These are phyloP conservation scores for Pangasius sanitwongsei DNA, from an alignment of 2,797 vertebrate species.

Conservation along the genomic window DNA sequence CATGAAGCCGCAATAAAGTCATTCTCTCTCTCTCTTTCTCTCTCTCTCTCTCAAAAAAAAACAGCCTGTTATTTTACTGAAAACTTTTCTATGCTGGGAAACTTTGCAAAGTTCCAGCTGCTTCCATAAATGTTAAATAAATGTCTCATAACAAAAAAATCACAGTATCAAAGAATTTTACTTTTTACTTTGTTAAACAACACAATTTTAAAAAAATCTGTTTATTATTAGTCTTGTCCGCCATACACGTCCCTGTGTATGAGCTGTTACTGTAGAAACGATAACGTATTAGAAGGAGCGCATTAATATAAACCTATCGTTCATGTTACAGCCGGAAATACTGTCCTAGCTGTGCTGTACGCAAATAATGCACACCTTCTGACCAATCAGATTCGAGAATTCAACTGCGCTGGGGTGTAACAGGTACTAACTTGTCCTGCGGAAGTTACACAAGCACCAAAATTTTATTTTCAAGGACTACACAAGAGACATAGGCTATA, in stretches of 20 bases:
- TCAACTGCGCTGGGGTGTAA: neutral
- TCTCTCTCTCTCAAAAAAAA: neutral
- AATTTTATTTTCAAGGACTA: neutral
- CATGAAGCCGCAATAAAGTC: neutral
- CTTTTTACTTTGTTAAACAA: neutral
- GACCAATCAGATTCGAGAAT: neutral
- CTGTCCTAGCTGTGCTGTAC: no score
- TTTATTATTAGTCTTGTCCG: neutral
- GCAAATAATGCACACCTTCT: neutral
- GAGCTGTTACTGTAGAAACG: neutral
- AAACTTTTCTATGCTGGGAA: neutral
- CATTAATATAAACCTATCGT: neutral
- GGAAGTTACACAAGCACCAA: neutral
- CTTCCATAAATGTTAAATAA: neutral
- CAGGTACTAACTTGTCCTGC: neutral
- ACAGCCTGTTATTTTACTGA: neutral
- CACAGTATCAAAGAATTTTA: neutral
- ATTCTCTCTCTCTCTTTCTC: neutral
- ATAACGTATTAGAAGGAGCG: neutral
- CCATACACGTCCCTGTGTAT: neutral
- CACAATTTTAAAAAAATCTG: neutral
- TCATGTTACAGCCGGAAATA: neutral
- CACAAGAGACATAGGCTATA: neutral
- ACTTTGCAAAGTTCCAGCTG: neutral
- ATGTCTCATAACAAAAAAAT: neutral